phyloP scores from a whole-genome alignment of 2,113 vertebrate species.

The Gasterosteus nipponicus region DNA sequence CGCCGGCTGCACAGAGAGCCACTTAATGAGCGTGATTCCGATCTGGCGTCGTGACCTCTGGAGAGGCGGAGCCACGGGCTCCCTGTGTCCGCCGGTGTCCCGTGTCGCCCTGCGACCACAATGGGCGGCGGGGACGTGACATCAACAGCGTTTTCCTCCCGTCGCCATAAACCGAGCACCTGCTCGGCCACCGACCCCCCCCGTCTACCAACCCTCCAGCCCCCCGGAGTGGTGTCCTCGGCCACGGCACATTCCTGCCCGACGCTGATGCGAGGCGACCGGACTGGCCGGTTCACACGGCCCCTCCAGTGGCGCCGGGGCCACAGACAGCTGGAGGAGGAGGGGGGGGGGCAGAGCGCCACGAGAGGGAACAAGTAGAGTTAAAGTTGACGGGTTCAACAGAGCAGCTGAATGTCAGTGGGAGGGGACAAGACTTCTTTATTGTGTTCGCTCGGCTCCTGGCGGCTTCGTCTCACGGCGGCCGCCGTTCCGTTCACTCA shows the following conservation, averaged over 20 bases:
- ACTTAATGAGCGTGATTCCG: constrained; percentile 75
- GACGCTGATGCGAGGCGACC: constrained; percentile 83
- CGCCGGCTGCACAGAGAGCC: constrained; percentile 58
- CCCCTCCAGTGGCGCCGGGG: constrained; percentile 70
- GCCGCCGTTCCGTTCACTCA: too few species aligned
- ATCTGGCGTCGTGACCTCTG: constrained; percentile 76
- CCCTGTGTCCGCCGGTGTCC: constrained; percentile 65
- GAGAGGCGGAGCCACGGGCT: constrained; percentile 64
- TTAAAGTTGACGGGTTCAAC: constrained; percentile 68
- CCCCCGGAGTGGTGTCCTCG: constrained; percentile 69
- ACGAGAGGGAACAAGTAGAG: constrained; percentile 59
- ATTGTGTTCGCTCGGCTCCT: too few species aligned
- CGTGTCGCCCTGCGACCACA: constrained; percentile 62
- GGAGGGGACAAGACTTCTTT: constrained; percentile 22
- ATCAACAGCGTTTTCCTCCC: constrained; percentile 65
- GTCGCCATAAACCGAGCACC: constrained; percentile 63
- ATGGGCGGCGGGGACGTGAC: constrained; percentile 64
- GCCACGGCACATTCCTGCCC: constrained; percentile 74
- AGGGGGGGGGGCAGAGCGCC: constrained; percentile 60
- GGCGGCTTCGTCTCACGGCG: too few species aligned
- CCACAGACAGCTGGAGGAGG: constrained; percentile 64
- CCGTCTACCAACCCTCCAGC: neutral
- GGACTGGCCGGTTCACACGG: constrained; percentile 72
- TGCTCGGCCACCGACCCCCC: constrained; percentile 38
- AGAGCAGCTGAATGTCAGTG: constrained; percentile 71